These are phyloP conservation scores for Meteorus colon DNA, from an alignment of 2,888 invertebrate species.

Conservation along the genomic window DNA sequence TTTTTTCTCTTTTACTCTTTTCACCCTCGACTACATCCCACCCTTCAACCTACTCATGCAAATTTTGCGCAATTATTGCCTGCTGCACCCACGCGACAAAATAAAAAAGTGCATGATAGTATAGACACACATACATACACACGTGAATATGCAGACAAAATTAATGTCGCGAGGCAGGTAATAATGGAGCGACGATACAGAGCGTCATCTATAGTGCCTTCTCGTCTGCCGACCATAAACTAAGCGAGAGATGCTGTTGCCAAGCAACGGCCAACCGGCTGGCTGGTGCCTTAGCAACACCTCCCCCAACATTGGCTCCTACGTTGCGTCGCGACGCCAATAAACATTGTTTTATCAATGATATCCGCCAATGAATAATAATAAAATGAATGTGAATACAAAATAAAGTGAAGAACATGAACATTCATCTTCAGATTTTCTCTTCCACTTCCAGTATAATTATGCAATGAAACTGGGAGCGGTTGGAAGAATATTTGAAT, in stretches of 20 bases:
- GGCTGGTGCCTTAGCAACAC: conserved; percentile 62
- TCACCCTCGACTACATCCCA: background rate
- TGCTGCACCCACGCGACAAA: background rate
- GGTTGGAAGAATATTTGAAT: conserved; percentile 5
- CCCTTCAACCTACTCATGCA: background rate
- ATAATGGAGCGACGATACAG: conserved; percentile 35
- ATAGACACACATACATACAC: background rate
- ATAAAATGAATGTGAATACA: background rate
- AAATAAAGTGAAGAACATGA: background rate
- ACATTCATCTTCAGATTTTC: background rate
- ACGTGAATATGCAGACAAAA: background rate
- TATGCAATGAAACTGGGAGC: conserved; percentile 40
- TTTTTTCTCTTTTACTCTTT: conserved; percentile 33
- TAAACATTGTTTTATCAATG: conserved; percentile 32
- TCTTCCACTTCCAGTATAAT: background rate
- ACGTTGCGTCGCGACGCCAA: conserved; percentile 28
- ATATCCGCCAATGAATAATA: conserved; percentile 4
- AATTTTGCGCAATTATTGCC: background rate
- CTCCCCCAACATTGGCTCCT: conserved; percentile 36
- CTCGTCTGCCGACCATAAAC: conserved; percentile 43
- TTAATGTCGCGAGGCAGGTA: conserved; percentile 17
- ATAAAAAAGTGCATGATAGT: background rate
- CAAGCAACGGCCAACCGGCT: conserved; percentile 67
- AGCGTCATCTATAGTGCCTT: conserved; percentile 38
- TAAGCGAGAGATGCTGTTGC: conserved; percentile 64